phyloP scores from a whole-genome alignment of 53 echinoderm and acorn worm species.

The Echinometra lucunter region DNA sequence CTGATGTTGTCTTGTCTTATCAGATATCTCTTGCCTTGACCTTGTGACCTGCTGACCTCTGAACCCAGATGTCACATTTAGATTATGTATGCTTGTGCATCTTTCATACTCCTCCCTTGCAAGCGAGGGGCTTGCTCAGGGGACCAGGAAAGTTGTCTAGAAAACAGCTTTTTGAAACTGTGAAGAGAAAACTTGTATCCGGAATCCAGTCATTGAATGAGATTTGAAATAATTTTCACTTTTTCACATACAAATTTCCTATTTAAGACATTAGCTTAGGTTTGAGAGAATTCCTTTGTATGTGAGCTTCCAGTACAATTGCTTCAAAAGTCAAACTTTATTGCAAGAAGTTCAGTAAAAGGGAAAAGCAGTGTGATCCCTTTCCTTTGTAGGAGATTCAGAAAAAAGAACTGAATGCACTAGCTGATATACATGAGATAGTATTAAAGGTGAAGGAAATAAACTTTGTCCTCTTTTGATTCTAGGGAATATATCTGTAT shows the following conservation, averaged over 20 bases:
- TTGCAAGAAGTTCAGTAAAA: too few species aligned
- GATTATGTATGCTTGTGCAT: constrained; percentile 30
- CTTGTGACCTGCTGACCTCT: constrained; percentile 48
- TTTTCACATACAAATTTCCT: too few species aligned
- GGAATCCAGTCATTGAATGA: not conserved
- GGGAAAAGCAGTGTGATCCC: too few species aligned
- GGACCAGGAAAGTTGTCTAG: constrained; percentile 10
- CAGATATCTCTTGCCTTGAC: constrained; percentile 60
- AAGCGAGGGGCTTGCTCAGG: not conserved
- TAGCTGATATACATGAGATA: too few species aligned
- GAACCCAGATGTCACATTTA: constrained; percentile 56
- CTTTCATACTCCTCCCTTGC: not conserved
- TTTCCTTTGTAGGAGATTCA: too few species aligned
- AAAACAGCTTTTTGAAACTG: not conserved
- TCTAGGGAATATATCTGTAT: too few species aligned
- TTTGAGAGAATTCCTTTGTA: not conserved
- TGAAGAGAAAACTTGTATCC: constrained; percentile 23
- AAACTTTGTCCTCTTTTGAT: too few species aligned
- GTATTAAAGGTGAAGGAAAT: too few species aligned
- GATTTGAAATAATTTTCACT: not conserved
- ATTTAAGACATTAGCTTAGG: not conserved
- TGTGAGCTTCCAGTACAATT: too few species aligned
- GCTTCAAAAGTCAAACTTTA: too few species aligned
- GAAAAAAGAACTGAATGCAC: too few species aligned
- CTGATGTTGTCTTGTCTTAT: constrained; percentile 69